These are phyloP conservation scores for Amphiura filiformis DNA, from an alignment of 35 echinoderm and acorn worm species.

Conservation along the genomic window DNA sequence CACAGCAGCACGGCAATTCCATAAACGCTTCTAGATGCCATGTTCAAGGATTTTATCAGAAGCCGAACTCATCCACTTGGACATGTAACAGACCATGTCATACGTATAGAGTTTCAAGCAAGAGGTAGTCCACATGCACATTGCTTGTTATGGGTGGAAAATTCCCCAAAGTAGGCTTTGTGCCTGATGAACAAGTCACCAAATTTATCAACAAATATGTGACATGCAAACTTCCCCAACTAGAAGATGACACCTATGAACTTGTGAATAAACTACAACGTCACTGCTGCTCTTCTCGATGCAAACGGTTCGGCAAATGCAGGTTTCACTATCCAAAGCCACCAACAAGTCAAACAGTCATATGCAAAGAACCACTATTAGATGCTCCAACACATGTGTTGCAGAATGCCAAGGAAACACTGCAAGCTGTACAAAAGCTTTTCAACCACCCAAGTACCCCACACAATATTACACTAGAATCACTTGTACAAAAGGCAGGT, in stretches of 20 bases:
- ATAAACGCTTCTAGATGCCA: conserved; percentile 40
- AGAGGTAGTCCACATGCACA: conserved; percentile 53
- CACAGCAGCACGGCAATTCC: conserved; percentile 68
- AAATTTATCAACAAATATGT: conserved; percentile 58
- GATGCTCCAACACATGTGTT: too few relatives aligned
- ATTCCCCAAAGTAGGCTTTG: conserved; percentile 33
- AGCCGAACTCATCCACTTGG: conserved; percentile 28
- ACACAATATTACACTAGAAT: too few relatives aligned
- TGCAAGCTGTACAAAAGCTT: too few relatives aligned
- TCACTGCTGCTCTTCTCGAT: conserved; percentile 39
- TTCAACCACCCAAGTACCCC: too few relatives aligned
- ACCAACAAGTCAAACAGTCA: neutral
- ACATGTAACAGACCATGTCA: conserved; percentile 43
- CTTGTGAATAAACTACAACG: conserved; percentile 48
- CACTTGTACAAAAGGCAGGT: too few relatives aligned
- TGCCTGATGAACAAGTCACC: conserved; percentile 21
- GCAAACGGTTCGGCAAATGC: conserved; percentile 32
- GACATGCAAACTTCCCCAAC: conserved; percentile 42
- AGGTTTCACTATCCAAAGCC: conserved; percentile 24
- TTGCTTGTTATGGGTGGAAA: conserved; percentile 54
- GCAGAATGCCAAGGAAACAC: too few relatives aligned
- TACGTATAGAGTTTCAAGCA: conserved; percentile 62
- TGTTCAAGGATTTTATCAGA: conserved; percentile 39
- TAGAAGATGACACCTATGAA: conserved; percentile 28
- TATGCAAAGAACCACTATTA: too few relatives aligned